These are phyloP conservation scores for Zoanthus sociatus DNA, from an alignment of 92 coral and sea anemone species.

Conservation along the genomic window DNA sequence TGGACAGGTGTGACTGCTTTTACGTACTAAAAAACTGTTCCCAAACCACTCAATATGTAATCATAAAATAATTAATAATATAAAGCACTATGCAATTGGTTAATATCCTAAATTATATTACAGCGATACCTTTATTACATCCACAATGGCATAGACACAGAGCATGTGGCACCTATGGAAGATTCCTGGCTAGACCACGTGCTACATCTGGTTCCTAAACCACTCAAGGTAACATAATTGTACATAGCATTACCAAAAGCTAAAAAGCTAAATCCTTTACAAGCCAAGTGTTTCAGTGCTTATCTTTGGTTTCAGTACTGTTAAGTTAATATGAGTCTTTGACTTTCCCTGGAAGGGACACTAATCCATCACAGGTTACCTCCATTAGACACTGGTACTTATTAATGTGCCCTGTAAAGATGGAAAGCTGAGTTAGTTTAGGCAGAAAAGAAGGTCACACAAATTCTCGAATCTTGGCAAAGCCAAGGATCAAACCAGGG, in stretches of 20 bases:
- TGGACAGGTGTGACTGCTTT: too few relatives aligned
- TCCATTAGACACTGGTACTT: too few relatives aligned
- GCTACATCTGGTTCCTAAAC: conserved; percentile 88
- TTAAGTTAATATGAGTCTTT: too few relatives aligned
- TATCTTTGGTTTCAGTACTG: too few relatives aligned
- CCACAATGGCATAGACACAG: conserved; percentile 98
- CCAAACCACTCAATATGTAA: background rate
- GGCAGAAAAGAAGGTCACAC: too few relatives aligned
- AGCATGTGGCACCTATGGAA: conserved; percentile 99
- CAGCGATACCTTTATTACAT: conserved; percentile 97
- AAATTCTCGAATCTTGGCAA: too few relatives aligned
- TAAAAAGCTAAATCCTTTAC: background rate
- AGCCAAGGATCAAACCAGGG: too few relatives aligned
- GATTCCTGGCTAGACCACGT: conserved; percentile 99
- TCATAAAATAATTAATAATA: background rate
- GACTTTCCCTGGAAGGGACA: too few relatives aligned
- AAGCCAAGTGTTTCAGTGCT: too few relatives aligned
- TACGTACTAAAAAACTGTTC: background rate
- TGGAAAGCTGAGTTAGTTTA: too few relatives aligned
- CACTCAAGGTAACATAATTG: conserved; percentile 76
- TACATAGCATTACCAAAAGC: background rate
- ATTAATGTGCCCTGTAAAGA: too few relatives aligned
- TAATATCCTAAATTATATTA: background rate
- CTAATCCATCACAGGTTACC: too few relatives aligned
- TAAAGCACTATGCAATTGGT: background rate